A percentile compares a stretch with the other conserved stretches of the same genome.
phyloP scores from a whole-genome alignment of 2,113 vertebrate genomes.

The Rafetus swinhoei region DNA sequence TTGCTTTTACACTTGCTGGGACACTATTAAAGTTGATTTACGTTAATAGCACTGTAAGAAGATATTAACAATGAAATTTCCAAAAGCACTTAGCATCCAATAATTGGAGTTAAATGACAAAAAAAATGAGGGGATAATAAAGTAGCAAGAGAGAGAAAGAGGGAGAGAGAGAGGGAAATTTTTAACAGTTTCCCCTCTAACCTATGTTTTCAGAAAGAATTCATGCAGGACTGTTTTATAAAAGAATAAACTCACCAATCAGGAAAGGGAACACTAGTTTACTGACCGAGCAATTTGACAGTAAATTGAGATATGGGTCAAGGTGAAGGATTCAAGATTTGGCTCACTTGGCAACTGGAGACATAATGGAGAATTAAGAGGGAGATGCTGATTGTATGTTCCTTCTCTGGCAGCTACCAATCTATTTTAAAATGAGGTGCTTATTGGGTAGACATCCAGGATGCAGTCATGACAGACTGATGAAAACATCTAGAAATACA shows the following conservation, averaged over 20 bases:
- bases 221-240: slow-evolving; percentile 60
- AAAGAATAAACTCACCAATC: slow-evolving; percentile 56
- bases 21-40: slow-evolving; percentile 91
- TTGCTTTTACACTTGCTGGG: slow-evolving; percentile 89
- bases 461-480: not conserved
- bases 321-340: not conserved
- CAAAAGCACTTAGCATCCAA: slow-evolving; percentile 89
- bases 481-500: not conserved
- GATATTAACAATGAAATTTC: slow-evolving; percentile 90
- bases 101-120: slow-evolving; percentile 90
- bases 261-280: slow-evolving; percentile 30
- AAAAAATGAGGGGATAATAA: slow-evolving; percentile 85
- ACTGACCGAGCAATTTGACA: not conserved
- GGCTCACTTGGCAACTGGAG: not conserved
- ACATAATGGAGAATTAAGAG: not conserved
- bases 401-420: not conserved
- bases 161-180: slow-evolving; percentile 70
- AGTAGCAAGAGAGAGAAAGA: slow-evolving; percentile 63
- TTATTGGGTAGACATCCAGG: not conserved
- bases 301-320: slow-evolving; percentile 13
- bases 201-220: slow-evolving; percentile 73
- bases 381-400: rapidly evolving
- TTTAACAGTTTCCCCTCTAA: slow-evolving; percentile 81
- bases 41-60: slow-evolving; percentile 88
- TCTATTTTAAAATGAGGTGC: not conserved